These are phyloP conservation scores for Leptogaster cylindrica DNA, from an alignment of 2,888 invertebrate species.

Conservation along the genomic window DNA sequence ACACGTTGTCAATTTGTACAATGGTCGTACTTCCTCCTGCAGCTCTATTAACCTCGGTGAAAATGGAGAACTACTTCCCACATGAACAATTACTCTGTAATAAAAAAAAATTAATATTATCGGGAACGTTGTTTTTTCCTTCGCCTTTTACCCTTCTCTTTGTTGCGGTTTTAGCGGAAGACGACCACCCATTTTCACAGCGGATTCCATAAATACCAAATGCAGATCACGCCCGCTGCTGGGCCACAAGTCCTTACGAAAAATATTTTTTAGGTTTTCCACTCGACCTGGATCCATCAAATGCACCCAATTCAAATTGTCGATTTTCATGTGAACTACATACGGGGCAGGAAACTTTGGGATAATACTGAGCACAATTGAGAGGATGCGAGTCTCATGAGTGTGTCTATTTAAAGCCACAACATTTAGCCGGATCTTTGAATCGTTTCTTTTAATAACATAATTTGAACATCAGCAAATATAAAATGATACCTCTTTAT, in stretches of 20 bases:
- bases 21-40: conserved; percentile 80
- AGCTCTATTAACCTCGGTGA: conserved; percentile 64
- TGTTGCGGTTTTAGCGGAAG: conserved; percentile 82
- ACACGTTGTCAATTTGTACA: conserved; percentile 79
- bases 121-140: neutral
- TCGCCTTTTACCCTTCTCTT: conserved; percentile 75
- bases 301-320: conserved; percentile 88
- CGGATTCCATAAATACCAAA: conserved; percentile 83
- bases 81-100: conserved; percentile 78
- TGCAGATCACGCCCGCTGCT: conserved; percentile 77
- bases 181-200: conserved; percentile 83
- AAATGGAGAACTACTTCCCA: conserved; percentile 79
- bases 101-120: too few relatives aligned
- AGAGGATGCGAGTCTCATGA: conserved; percentile 74
- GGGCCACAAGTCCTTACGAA: conserved; percentile 78
- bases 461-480: neutral
- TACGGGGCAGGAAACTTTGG: conserved; percentile 74
- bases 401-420: conserved; percentile 78
- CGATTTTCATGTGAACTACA: conserved; percentile 85
- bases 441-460: conserved; percentile 14
- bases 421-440: conserved; percentile 69
- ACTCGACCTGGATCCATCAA: conserved; percentile 77
- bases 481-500: conserved; percentile 58
- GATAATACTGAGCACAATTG: conserved; percentile 70
- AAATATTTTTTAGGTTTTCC: conserved; percentile 77